A percentile compares a stretch with the other conserved stretches of the same genome.
Conservation (phyloP, 2,888 invertebrate species). For the Cancer borealis region DNA sequence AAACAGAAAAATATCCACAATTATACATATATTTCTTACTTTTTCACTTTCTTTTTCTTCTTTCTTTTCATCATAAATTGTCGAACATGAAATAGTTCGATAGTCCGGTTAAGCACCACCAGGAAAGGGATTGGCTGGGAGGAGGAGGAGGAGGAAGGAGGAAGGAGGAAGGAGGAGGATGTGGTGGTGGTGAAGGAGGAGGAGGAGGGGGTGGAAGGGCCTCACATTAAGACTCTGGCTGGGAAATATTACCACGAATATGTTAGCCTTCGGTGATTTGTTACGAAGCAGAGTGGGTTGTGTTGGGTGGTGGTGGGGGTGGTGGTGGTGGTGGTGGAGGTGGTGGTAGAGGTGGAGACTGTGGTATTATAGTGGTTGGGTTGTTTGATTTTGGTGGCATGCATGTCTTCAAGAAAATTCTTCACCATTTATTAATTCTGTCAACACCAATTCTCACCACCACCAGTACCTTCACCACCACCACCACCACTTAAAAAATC, state of each 20-base stretch:
- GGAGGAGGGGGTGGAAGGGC: constrained; percentile 45
- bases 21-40: background rate
- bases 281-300: constrained; percentile 4
- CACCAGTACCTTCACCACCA: background rate
- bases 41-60: background rate
- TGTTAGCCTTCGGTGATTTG: constrained; percentile 57
- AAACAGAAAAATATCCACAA: background rate
- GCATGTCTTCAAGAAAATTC: background rate
- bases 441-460: background rate
- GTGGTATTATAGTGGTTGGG: background rate
- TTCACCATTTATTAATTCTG: background rate
- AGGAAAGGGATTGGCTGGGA: background rate
- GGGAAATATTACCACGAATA: constrained; percentile 58
- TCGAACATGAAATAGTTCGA: background rate
- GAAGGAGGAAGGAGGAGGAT: constrained; percentile 35
- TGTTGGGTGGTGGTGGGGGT: constrained; percentile 27
- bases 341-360: background rate
- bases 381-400: background rate
- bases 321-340: constrained; percentile 24
- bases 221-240: constrained; percentile 60
- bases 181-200: background rate
- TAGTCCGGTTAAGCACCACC: background rate
- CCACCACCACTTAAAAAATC: background rate
- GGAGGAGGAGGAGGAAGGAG: background rate
- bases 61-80: background rate